Base-by-base conservation (phyloP, 2,113 vertebrate species). In the Tachycineta bicolor region DNA sequence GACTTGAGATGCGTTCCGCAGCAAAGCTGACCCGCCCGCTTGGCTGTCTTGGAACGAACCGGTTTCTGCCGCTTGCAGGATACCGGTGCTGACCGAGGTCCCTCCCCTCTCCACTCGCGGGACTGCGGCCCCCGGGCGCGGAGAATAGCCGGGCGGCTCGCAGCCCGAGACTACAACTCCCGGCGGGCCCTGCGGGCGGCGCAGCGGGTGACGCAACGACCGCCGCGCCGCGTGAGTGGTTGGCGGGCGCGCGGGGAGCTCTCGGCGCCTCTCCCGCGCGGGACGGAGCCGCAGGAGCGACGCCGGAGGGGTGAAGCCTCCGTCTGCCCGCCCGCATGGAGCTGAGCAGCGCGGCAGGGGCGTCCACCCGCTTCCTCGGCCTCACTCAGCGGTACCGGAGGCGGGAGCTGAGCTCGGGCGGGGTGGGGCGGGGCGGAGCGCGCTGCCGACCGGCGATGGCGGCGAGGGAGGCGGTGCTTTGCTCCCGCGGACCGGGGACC, bases 331-430 rank as follows among this genome's bases (percentile, higher is more conserved):
- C 23, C 77, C n/a, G 15, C 26, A 93, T 96, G 95, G 95, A 93
- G 69, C 77, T 64, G 59, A 92, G 85, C 89, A 25, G 78, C 60
- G 78, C 50, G 5, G 95, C 93, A 44, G 74, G 55, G 23, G 91
- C 64, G 2, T 87, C 78, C 60, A 69, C 39, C 21, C 91, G 93
- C 1, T 77, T 96, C 78, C 78, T 96, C 41, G 82, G 95, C 78
- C 78, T 95, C 29, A 84, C 82, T 37, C 95, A 96, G 91, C 93
- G 95, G 93, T 95, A 95, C 58, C 24, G 37, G 55, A n/a, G 73
- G 28, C 34, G 18, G 75, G 28, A 49, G 29, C 70, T 29, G 29
- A 49, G 52, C 67, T 79, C 20, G 65, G 76, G 71, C 55, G 87
- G 19, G n/a, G n/a, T n/a, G n/a, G n/a, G n/a, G n/a, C n/a, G n/a